Conservation (phyloP, 2,113 vertebrate genomes). For the Lepidothrix coronata region DNA sequence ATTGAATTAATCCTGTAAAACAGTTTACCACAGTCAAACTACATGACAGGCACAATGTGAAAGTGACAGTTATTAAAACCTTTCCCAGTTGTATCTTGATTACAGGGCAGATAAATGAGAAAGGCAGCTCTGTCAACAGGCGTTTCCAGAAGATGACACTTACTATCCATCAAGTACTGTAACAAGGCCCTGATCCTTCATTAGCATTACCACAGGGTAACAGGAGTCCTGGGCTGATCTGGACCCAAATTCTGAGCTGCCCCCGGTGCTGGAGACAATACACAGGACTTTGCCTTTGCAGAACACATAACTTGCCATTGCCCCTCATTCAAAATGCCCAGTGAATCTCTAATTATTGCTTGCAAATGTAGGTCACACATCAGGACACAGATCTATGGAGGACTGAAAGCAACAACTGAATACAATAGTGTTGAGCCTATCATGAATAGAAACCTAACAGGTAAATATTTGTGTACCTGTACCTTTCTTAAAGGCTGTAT, state of each 20-base stretch:
- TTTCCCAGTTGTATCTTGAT: background rate
- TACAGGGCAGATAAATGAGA: background rate
- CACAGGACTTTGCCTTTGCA: background rate
- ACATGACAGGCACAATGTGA: background rate
- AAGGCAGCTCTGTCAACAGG: background rate
- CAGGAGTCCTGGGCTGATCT: background rate
- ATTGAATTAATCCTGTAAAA: background rate
- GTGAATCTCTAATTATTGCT: background rate
- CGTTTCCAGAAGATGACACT: background rate
- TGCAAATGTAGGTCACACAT: rapidly evolving
- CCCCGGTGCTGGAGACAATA: background rate
- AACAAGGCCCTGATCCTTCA: background rate
- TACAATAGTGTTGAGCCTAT: background rate
- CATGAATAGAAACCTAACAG: background rate
- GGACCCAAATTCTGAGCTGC: background rate
- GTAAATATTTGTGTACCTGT: constrained; percentile 57
- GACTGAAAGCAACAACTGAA: background rate
- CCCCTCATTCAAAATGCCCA: rapidly evolving
- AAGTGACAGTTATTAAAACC: background rate
- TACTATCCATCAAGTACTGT: background rate
- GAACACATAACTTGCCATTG: background rate
- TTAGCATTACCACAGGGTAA: background rate
- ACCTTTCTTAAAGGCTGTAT: constrained; percentile 3
- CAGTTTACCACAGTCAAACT: background rate
- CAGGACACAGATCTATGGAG: background rate